Evolutionary conservation across 23 tunicate genomes (phyloP), one percentile per base, ranked within the genome.

Genomic region (Halocynthia roretzi): DNA sequence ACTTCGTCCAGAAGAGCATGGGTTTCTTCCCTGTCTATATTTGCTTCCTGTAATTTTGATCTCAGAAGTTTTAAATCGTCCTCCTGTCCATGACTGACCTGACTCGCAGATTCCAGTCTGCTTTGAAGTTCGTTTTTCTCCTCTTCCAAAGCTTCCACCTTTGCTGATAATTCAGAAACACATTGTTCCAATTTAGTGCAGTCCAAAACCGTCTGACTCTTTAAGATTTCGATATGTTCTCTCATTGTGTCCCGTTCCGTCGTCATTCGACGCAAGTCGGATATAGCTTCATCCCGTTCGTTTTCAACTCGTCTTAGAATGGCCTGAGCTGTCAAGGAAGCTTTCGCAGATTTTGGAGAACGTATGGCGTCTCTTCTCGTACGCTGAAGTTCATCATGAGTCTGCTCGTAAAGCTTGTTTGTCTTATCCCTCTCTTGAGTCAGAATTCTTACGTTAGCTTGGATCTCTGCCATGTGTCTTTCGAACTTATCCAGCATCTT

Each of bases 281-380:
- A 84, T 14, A 86, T 75, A 11, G 83, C 51, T 7, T 73, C 78
- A 60, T 92, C 98, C 61, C 98, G 49, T 61, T 92, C 98, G 82
- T 76, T 82, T 61, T 92, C 98, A 61, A 92, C 98, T 8, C 98
- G 82, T 10, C 98, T 75, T 50, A 92, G 67, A 53, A 92, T 83
- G 67, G 98, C 98, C 58, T 92, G 98, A 8, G 92, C 98, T 8
- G 98, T 92, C 31, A 92, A 78, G 17, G 98, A 92, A 14, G 98
- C 78, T 80, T 92, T 92, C 52, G 92, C 84, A 19, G 92, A 86
- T 62, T 82, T 92, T 52, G 98, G 98, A 10, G 98, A 92, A 6
- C 87, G 78, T 14, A 92, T 81, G 67, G 51, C 90, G 61, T 92
- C 98, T 5, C 92, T 81, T 6, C 98, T 78, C 0, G 86, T 62